Evolutionary conservation across 1,140 invertebrate species (phyloP), one percentile per base, ranked within the genome.

Genomic region (Melanaphis sacchari): DNA sequence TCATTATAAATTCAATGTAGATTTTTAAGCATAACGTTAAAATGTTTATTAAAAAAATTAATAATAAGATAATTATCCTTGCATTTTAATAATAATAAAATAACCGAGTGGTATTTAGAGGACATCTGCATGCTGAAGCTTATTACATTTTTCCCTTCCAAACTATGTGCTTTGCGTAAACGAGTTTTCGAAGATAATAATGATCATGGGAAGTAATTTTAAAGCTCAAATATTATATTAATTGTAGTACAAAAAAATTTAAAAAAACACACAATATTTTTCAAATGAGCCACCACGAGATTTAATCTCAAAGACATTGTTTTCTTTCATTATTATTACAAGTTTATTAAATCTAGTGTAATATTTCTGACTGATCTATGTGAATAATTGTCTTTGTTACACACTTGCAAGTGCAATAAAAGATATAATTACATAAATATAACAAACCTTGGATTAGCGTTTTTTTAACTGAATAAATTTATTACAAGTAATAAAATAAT

Each of bases 41-140:
- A 76, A 66, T 66, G 31, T 15, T 66, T 66, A n/a, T 66, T 11
- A n/a, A 18, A n/a, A 76, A 76, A n/a, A 6, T 18, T 21, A 76
- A n/a, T n/a, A n/a, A 66, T n/a, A n/a, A n/a, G 36, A 76, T 76
- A 76, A 76, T 76, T 76, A 76, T 76, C 59, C n/a, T 76, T 76
- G 31, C 59, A 18, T 18, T 76, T 76, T 36, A n/a, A 76, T n/a
- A 76, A 76, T n/a, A 18, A 59, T 15, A 76, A 66, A 66, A 76
- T 18, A n/a, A 66, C 15, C 15, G 11, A n/a, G n/a, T n/a, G 59
- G 31, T 76, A 76, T 76, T 76, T 76, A 76, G 59, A 76, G 59
- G 59, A 76, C 59, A n/a, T 76, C 59, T n/a, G n/a, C n/a, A 76
- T 76, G 59, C 59, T 76, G 59, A 36, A 18, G 15, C 18, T n/a